These are phyloP conservation scores for Neopipo cinnamomea DNA, from an alignment of 2,113 vertebrate genomes.

Conservation along the genomic window DNA sequence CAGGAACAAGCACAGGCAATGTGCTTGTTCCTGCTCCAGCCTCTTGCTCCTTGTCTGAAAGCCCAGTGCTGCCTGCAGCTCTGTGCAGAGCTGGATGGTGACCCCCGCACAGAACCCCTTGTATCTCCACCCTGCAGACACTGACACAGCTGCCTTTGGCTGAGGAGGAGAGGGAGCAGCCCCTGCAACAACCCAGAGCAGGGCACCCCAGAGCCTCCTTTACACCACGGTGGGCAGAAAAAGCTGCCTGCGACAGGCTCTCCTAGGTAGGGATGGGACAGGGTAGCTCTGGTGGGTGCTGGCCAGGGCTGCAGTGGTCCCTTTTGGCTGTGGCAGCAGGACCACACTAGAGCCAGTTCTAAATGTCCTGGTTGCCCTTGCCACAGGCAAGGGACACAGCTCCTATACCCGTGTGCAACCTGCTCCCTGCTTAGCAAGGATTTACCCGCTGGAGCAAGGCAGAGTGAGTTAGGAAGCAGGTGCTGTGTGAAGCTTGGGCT, in stretches of 20 bases:
- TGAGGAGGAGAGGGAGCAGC: neutral
- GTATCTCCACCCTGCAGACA: neutral
- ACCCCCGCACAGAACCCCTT: neutral
- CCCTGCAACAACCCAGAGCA: fast-evolving
- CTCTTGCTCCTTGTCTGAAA: neutral
- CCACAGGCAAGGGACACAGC: neutral
- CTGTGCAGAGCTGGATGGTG: neutral
- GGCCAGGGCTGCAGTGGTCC: fast-evolving
- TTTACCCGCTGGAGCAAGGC: neutral
- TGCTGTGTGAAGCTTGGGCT: neutral
- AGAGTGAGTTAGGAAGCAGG: neutral
- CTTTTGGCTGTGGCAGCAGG: neutral
- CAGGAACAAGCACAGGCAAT: neutral
- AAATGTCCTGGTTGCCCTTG: neutral
- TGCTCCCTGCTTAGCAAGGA: neutral
- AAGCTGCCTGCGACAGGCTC: neutral
- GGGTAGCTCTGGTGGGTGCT: neutral
- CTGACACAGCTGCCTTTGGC: neutral
- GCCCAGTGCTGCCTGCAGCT: neutral
- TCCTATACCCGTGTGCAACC: neutral
- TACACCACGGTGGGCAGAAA: neutral
- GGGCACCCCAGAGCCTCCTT: neutral
- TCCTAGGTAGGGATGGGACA: too few relatives aligned
- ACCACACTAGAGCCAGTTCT: neutral
- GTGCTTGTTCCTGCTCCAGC: neutral